Evolutionary conservation across 2,888 invertebrate genomes (phyloP), one percentile per base, ranked within the genome.

Genomic region (Pasiphila rectangulata): DNA sequence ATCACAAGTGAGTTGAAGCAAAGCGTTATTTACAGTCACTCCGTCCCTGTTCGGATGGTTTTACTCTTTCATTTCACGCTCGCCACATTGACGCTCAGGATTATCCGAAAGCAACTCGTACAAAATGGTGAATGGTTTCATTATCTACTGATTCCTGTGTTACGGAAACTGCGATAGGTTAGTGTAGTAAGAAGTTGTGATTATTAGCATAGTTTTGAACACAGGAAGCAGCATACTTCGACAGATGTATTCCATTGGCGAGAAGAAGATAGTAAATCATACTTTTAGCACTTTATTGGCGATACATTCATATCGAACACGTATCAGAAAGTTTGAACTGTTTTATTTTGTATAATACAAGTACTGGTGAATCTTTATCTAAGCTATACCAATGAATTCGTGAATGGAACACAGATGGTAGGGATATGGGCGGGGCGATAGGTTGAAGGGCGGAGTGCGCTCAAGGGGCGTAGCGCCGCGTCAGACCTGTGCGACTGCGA

Each of bases 401-500:
- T 24, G 34, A 43, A 29, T 29, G 34, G 48, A 34, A 35, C 35
- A 39, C 12, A 13, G 23, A 19, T 7, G 17, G 21, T 2, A 5
- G 6, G 12, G 9, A 5, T 32, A 17, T 27, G 49, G 52, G 46
- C 15, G 36, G 48, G 54, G 21, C 24, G 36, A 10, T 7, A n/a
- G 16, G 48, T 47, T 16, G 20, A 49, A 51, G 56, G 44, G 46
- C 56, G 57, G 54, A 55, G 56, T 49, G 54, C 42, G 71, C 57
- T 73, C 70, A 69, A 68, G 66, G 67, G 51, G 69, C 64, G 72
- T 63, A 60, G 69, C 67, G 72, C 69, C 72, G 82, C 79, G 76
- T 79, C 87, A 86, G 86, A 88, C 88, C 88, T 88, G 87, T 82
- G 87, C 84, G 82, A 87, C 87, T 82, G 87, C 84, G 83, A 87